Evolutionary conservation across 2,113 vertebrate species (phyloP), one percentile per base, ranked within the genome.

Genomic region (Ranitomeya variabilis): DNA sequence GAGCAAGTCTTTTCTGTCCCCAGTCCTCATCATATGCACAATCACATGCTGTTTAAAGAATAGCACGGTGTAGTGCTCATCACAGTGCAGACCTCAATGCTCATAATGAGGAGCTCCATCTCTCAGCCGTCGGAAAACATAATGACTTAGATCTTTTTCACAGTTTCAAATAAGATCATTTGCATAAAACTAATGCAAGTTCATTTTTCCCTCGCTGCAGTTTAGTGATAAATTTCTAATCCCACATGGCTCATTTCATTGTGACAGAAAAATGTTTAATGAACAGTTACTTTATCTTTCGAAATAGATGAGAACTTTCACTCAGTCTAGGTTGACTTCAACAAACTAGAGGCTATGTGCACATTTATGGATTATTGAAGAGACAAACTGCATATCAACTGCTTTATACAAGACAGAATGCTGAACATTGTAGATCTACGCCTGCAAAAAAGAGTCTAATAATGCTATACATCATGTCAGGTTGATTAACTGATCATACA

Each of bases 141-240:
- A 88, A 88, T 88, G 87, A 88, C 80, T 83, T 77, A 57, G 64
- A 87, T 87, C 51, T 69, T 80, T 86, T 87, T 80, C 80, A 80
- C 64, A 80, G 71, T 87, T 88, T 81, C 80, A 83, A 76, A 88
- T 88, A 80, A 76, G 87, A 62, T 88, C 10, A 88, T 88, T 88
- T 88, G 87, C 87, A 88, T 88, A 76, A 82, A 88, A 88, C 80
- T 83, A 88, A 83, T 88, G 80, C 80, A 83, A 77, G 80, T 83
- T 83, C 87, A 83, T 88, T 88, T 88, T 83, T 88, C 55, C 87
- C 86, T 64, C 62, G 80, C 67, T 88, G 80, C 87, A 83, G 57
- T 83, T 83, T 81, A 79, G 87, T 83, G 87, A 83, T 83, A 88
- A 76, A 88, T 82, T 88, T 88, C 69, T 83, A 88, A 88, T 88